Conservation (phyloP, 2,113 vertebrate species). For the Microtus ochrogaster region DNA sequence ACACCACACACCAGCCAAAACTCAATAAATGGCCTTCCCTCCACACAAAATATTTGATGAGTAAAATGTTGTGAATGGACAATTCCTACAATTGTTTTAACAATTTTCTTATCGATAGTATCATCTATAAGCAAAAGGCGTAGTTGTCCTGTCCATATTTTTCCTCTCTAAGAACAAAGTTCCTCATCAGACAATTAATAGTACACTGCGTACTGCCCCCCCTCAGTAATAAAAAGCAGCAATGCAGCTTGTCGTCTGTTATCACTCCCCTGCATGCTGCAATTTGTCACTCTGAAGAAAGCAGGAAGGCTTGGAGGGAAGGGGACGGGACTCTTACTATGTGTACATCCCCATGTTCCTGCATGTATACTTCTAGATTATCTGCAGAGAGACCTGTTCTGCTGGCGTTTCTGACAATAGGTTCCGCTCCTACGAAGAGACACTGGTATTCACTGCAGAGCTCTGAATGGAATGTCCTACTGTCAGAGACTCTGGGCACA, state of each 20-base stretch:
- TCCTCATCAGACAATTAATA: background rate
- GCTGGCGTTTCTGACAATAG: constrained; percentile 77
- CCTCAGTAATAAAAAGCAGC: background rate
- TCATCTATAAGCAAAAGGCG: background rate
- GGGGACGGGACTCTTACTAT: constrained; percentile 48
- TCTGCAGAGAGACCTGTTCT: constrained; percentile 72
- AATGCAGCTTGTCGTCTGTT: constrained; percentile 48
- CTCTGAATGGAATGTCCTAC: constrained; percentile 78
- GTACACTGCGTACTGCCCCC: background rate
- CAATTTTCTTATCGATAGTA: background rate
- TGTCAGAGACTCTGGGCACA: constrained; percentile 72
- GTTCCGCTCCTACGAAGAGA: constrained; percentile 73
- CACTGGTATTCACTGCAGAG: constrained; percentile 67
- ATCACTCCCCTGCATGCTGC: constrained; percentile 74
- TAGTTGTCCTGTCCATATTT: background rate
- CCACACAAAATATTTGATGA: background rate
- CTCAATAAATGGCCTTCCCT: background rate
- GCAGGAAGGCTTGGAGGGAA: constrained; percentile 4
- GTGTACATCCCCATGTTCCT: constrained; percentile 23
- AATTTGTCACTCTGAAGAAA: constrained; percentile 64
- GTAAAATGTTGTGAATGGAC: background rate
- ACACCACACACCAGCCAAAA: background rate
- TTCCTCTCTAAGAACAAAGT: background rate
- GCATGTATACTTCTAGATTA: background rate
- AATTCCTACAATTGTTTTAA: background rate